Evolutionary conservation across 2,113 vertebrate genomes (phyloP).

Genomic region (Lepisosteus osseus): DNA sequence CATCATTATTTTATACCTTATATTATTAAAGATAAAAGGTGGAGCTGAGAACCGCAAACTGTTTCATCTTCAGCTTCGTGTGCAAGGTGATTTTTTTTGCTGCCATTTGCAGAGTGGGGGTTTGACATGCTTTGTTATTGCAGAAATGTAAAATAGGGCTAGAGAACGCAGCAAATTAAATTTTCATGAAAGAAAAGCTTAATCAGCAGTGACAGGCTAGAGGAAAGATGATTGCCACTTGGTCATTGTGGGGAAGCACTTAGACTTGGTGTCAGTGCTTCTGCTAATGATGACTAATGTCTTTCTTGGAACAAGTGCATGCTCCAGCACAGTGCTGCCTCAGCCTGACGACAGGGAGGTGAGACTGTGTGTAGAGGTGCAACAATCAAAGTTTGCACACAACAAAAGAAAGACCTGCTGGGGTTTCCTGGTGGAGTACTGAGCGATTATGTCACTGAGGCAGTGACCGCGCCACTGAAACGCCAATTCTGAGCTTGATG

Average conservation of each 20-base stretch:
- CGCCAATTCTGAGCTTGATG: too few species aligned
- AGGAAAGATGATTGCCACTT: conserved; percentile 84
- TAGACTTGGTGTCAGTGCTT: conserved; percentile 82
- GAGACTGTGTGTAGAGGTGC: conserved; percentile 44
- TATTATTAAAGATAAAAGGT: conserved; percentile 28
- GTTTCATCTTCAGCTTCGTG: conserved; percentile 26
- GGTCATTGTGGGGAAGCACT: conserved; percentile 84
- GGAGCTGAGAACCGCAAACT: conserved; percentile 6
- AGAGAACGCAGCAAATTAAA: conserved; percentile 63
- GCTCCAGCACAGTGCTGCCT: conserved; percentile 54
- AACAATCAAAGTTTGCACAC: conserved; percentile 25
- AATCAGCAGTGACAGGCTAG: conserved; percentile 82
- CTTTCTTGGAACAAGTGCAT: conserved; percentile 70
- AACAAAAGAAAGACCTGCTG: neutral
- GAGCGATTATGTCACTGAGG: neutral
- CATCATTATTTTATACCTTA: neutral
- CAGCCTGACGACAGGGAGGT: conserved; percentile 31
- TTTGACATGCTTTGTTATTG: conserved; percentile 39
- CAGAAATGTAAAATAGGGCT: conserved; percentile 45
- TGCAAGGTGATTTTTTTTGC: conserved; percentile 28
- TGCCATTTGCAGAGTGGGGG: conserved; percentile 32
- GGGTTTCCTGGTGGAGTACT: neutral
- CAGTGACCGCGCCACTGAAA: too few species aligned
- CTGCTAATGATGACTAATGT: conserved; percentile 96
- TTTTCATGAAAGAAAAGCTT: conserved; percentile 73